phyloP scores from a whole-genome alignment of 2,888 invertebrate genomes.

The Scaptomyza polygonia region DNA sequence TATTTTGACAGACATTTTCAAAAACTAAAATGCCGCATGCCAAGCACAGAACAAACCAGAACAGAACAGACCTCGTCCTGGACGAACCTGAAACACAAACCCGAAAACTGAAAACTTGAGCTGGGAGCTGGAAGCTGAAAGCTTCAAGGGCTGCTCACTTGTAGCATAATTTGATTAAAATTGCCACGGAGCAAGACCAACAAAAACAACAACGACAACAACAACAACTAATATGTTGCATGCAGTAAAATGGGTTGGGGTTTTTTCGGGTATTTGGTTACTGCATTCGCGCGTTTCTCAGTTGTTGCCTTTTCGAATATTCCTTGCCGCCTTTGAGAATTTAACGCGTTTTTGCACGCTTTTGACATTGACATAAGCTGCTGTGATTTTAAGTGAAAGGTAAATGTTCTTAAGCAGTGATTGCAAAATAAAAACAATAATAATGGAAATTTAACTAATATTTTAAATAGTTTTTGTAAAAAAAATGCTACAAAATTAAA shows the following conservation, averaged over 20 bases:
- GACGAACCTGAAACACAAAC: not conserved
- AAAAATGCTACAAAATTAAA: too few species aligned
- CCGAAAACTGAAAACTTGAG: not conserved
- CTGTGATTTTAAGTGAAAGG: constrained; percentile 5
- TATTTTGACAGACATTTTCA: constrained; percentile 65
- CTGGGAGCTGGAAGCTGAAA: not conserved
- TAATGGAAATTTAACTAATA: too few species aligned
- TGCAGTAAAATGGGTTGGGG: constrained; percentile 9
- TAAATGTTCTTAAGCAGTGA: not conserved
- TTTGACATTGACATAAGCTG: not conserved
- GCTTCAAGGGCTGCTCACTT: constrained; percentile 48
- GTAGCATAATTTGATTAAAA: constrained; percentile 73
- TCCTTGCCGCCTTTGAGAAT: constrained; percentile 52
- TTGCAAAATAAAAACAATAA: too few species aligned
- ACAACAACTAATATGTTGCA: not conserved
- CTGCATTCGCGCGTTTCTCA: constrained; percentile 7
- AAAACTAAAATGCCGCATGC: constrained; percentile 65
- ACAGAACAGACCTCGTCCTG: constrained; percentile 2
- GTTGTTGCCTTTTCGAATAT: constrained; percentile 25
- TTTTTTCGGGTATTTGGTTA: constrained; percentile 6
- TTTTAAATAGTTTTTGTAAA: too few species aligned
- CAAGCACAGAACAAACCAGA: constrained; percentile 30
- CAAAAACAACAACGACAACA: constrained; percentile 18
- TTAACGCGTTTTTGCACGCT: constrained; percentile 30
- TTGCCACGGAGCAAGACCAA: constrained; percentile 45